Conservation (phyloP, 1,140 invertebrate genomes). For the Aphelenchoides avenae region DNA sequence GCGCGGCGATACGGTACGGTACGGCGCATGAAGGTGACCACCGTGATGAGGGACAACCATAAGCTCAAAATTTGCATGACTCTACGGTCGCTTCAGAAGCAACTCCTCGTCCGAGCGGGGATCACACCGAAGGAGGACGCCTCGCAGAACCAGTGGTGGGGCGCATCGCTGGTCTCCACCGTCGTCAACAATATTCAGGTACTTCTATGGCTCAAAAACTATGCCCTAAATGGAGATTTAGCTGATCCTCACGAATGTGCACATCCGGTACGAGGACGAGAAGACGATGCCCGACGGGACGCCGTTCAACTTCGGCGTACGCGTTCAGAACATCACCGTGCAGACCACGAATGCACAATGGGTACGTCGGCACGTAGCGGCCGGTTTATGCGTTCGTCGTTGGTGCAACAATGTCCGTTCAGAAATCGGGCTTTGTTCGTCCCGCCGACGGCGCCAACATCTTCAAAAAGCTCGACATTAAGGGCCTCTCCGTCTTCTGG, state of each 20-base stretch:
- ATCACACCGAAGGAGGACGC: slow-evolving; percentile 52
- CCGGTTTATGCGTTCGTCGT: neutral
- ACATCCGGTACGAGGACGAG: slow-evolving; percentile 66
- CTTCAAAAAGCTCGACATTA: slow-evolving; percentile 82
- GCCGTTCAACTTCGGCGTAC: slow-evolving; percentile 65
- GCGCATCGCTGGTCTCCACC: slow-evolving; percentile 82
- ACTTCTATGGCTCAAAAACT: slow-evolving; percentile 18
- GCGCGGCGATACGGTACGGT: too few relatives aligned
- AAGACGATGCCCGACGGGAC: slow-evolving; percentile 56
- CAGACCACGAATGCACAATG: slow-evolving; percentile 65
- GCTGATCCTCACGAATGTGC: slow-evolving; percentile 65
- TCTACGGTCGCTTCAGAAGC: slow-evolving; percentile 63
- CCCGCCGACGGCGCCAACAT: slow-evolving; percentile 60
- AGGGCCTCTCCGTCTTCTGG: slow-evolving; percentile 84
- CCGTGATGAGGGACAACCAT: too few relatives aligned
- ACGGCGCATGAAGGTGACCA: too few relatives aligned
- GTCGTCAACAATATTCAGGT: slow-evolving; percentile 90
- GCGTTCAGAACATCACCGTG: slow-evolving; percentile 64
- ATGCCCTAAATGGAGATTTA: too few relatives aligned
- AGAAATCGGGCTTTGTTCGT: slow-evolving; percentile 63
- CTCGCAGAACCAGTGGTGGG: slow-evolving; percentile 77
- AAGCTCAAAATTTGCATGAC: too few relatives aligned
- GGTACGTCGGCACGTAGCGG: slow-evolving; percentile 54
- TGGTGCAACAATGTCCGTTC: slow-evolving; percentile 14
- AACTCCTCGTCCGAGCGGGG: slow-evolving; percentile 44